phyloP scores from a whole-genome alignment of 2,113 vertebrate genomes.

The Brachyhypopomus occidentalis region DNA sequence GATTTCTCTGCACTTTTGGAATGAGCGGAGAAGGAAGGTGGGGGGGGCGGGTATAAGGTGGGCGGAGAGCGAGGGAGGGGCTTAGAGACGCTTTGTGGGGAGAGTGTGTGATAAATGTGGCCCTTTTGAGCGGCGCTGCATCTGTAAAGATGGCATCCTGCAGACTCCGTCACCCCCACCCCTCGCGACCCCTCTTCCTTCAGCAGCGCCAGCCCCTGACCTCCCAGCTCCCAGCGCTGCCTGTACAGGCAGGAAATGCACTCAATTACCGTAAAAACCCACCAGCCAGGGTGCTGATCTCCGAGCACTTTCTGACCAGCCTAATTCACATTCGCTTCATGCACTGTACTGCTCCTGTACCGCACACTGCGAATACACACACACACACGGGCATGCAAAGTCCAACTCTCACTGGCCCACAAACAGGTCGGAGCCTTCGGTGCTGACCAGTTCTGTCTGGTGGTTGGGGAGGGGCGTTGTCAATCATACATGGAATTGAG shows the following conservation, averaged over 20 bases:
- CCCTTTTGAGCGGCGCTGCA: background rate
- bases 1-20: constrained; percentile 36
- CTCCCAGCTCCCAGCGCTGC: too few relatives aligned
- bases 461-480: constrained; percentile 46
- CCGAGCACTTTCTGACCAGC: background rate
- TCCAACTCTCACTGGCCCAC: background rate
- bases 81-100: constrained; percentile 10
- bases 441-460: constrained; percentile 7
- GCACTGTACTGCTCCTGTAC: background rate
- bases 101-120: constrained; percentile 37
- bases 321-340: background rate
- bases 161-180: background rate
- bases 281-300: background rate
- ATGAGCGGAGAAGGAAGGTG: background rate
- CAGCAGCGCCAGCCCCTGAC: too few relatives aligned
- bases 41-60: background rate
- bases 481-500: constrained; percentile 60
- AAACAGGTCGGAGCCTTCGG: constrained; percentile 13
- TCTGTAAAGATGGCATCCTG: constrained; percentile 28
- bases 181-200: background rate
- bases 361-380: background rate
- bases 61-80: constrained; percentile 4
- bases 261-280: background rate
- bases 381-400: background rate
- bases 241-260: background rate